These are phyloP conservation scores for Cheilosia scutellata DNA, from an alignment of 2,888 invertebrate species.

Conservation along the genomic window DNA sequence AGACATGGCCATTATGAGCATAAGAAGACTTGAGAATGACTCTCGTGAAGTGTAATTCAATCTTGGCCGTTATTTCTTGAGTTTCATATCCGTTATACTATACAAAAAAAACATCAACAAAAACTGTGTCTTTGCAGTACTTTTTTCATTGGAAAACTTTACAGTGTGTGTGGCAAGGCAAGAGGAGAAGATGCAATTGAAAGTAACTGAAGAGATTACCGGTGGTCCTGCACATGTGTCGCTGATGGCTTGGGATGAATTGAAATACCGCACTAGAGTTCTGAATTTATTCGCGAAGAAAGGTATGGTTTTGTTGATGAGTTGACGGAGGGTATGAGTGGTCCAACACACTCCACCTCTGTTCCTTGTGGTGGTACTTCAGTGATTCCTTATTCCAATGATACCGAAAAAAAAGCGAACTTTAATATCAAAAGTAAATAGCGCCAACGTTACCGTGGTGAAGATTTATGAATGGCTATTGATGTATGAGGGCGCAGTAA, in stretches of 20 bases:
- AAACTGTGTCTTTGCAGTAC: conserved; percentile 5
- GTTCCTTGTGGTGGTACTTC: no score
- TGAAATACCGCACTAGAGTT: conserved; percentile 21
- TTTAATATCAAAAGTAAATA: no score
- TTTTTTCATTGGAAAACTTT: conserved; percentile 12
- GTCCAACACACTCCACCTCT: no score
- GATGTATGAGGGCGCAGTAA: no score
- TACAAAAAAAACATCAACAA: neutral
- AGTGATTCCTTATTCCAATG: no score
- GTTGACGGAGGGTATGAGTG: no score
- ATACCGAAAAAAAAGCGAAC: no score
- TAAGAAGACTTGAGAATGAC: conserved; percentile 56
- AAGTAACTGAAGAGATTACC: neutral
- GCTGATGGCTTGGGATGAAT: conserved; percentile 33
- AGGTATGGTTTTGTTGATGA: no score
- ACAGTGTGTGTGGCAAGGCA: neutral
- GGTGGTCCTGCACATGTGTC: conserved; percentile 26
- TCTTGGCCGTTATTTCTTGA: conserved; percentile 62
- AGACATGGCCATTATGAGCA: conserved; percentile 54
- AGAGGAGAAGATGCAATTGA: neutral
- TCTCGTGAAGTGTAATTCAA: conserved; percentile 65
- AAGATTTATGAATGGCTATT: no score
- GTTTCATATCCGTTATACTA: conserved; percentile 54
- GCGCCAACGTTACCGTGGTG: no score
- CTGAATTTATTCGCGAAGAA: no score